Percentiles rank a stretch among this genome's conserved stretches.
Evolutionary conservation across 2,888 invertebrate species (phyloP).

Genomic region (Salticus scenicus): DNA sequence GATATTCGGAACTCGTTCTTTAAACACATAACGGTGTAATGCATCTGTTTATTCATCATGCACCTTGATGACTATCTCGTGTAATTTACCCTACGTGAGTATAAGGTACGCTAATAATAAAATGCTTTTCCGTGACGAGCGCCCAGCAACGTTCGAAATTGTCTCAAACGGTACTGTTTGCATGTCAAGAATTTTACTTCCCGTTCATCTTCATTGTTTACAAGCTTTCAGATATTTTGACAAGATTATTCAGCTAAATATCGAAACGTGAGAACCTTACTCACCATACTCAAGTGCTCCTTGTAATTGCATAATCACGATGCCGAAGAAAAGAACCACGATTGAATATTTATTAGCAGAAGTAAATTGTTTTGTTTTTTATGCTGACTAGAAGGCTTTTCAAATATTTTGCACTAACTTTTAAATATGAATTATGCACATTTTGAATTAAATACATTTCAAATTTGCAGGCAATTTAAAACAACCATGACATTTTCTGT

Average conservation of each 20-base stretch:
- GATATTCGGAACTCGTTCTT: too few species aligned
- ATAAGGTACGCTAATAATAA: not conserved
- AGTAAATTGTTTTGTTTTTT: too few species aligned
- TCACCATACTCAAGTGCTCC: not conserved
- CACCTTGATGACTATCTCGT: too few species aligned
- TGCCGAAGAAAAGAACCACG: not conserved
- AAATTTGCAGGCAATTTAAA: too few species aligned
- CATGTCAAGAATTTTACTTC: not conserved
- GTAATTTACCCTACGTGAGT: not conserved
- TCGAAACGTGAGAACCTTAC: not conserved
- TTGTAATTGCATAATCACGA: not conserved
- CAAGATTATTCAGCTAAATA: not conserved
- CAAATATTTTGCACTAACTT: too few species aligned
- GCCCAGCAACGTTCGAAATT: not conserved
- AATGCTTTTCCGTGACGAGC: not conserved
- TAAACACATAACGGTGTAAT: too few species aligned
- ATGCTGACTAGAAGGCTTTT: too few species aligned
- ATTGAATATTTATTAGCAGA: not conserved
- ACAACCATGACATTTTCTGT: too few species aligned
- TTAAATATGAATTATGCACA: too few species aligned
- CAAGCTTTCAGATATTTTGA: not conserved
- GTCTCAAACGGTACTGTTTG: not conserved
- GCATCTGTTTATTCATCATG: too few species aligned
- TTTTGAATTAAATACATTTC: too few species aligned
- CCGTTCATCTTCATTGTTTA: conserved; percentile 1